Conservation (phyloP, 2,797 vertebrate species). For the Anas bahamensis region DNA sequence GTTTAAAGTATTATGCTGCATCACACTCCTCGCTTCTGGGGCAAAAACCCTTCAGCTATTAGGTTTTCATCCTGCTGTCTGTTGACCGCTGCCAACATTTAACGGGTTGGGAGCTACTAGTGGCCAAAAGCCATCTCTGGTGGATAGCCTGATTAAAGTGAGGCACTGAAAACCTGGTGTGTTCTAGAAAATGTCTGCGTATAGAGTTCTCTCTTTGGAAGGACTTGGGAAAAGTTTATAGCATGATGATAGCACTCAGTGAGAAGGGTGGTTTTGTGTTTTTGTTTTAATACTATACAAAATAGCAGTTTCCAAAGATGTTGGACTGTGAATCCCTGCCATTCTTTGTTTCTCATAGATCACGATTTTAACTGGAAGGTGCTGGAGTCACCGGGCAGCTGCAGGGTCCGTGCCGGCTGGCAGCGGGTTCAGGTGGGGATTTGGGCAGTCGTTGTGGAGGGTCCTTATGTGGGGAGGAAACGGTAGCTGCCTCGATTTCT, state of each 20-base stretch:
- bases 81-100: neutral
- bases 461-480: neutral
- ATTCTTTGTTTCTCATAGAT: neutral
- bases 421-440: neutral
- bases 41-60: neutral
- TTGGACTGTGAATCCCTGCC: neutral
- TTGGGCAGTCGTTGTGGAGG: accelerated
- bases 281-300: neutral
- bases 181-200: neutral
- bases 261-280: neutral
- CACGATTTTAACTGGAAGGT: neutral
- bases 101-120: neutral
- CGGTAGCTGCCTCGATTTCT: neutral
- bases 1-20: neutral
- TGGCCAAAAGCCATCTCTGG: neutral
- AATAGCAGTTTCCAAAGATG: neutral
- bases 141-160: neutral
- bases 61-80: neutral
- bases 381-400: neutral
- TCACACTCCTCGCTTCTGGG: neutral
- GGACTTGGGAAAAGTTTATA: neutral
- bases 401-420: too few relatives aligned
- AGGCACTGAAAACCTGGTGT: neutral
- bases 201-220: neutral
- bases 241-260: accelerated